A percentile compares a stretch with the other conserved stretches of the same genome.
phyloP scores from a whole-genome alignment of 2,113 vertebrate species.

The Uria aalge region DNA sequence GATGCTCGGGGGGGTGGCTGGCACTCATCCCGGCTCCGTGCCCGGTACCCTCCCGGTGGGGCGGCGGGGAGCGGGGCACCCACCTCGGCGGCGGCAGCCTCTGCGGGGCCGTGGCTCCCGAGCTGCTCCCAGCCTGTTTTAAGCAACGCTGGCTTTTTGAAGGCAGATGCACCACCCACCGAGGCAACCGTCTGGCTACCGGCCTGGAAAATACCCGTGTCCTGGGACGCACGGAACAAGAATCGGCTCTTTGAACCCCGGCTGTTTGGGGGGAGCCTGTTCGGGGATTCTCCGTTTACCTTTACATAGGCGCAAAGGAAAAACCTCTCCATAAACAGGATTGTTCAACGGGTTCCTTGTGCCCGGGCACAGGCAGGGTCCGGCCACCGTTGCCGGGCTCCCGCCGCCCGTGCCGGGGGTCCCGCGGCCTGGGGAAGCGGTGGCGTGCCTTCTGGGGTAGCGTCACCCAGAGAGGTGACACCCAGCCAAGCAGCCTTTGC shows the following conservation, averaged over 20 bases:
- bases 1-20: neutral
- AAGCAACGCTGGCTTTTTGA: neutral
- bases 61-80: neutral
- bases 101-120: neutral
- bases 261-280: neutral
- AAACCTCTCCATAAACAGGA: neutral
- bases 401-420: fast-evolving
- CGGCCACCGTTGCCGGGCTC: fast-evolving
- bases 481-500: neutral
- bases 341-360: constrained; percentile 9
- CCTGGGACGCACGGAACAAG: neutral
- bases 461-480: neutral
- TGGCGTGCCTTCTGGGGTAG: neutral
- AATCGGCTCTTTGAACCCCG: constrained; percentile 27
- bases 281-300: neutral
- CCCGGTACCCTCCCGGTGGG: neutral
- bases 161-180: constrained; percentile 1
- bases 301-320: neutral
- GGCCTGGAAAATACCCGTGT: constrained; percentile 48
- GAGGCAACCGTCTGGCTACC: constrained; percentile 16
- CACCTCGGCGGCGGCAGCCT: neutral
- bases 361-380: neutral
- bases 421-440: fast-evolving
- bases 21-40: neutral
- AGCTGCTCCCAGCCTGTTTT: neutral